These are phyloP conservation scores for Drosophila ananassae DNA, from an alignment of 1,140 invertebrate genomes.

Conservation along the genomic window DNA sequence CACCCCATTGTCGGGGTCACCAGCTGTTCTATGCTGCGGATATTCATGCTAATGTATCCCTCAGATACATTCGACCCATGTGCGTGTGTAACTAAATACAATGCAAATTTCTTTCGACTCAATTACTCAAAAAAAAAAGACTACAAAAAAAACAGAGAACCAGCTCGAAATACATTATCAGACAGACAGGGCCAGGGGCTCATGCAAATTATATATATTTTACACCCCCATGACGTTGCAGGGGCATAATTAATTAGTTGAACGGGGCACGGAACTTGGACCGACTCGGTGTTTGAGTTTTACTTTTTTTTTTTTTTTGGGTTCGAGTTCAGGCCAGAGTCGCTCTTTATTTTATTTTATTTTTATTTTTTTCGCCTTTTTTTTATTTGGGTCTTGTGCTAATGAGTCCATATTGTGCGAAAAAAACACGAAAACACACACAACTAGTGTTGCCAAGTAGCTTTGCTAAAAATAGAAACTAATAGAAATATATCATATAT, in stretches of 20 bases:
- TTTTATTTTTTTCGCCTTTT: not conserved
- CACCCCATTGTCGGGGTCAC: not conserved
- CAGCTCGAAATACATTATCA: slow-evolving; percentile 60
- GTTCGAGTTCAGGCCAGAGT: slow-evolving; percentile 19
- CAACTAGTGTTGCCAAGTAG: slow-evolving; percentile 13
- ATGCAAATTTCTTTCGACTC: slow-evolving; percentile 74
- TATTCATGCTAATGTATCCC: slow-evolving; percentile 40
- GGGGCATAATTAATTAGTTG: slow-evolving; percentile 81
- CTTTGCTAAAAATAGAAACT: not conserved
- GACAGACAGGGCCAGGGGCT: slow-evolving; percentile 22
- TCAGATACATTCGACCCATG: slow-evolving; percentile 33
- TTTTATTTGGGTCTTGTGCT: slow-evolving; percentile 53
- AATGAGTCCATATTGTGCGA: slow-evolving; percentile 79
- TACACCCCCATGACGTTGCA: slow-evolving; percentile 80
- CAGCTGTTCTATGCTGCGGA: slow-evolving; percentile 20
- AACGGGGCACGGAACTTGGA: slow-evolving; percentile 56
- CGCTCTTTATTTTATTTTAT: slow-evolving; percentile 22
- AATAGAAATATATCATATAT: not conserved
- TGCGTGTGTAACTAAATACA: slow-evolving; percentile 81
- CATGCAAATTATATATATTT: slow-evolving; percentile 57
- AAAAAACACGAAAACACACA: slow-evolving; percentile 43
- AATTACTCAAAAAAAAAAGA: slow-evolving; percentile 63
- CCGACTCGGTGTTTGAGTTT: slow-evolving; percentile 24
- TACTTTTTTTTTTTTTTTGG: not conserved
- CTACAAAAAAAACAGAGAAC: slow-evolving; percentile 44